Base-by-base conservation (phyloP, 2,797 vertebrate genomes). In the Gastrophryne carolinensis region DNA sequence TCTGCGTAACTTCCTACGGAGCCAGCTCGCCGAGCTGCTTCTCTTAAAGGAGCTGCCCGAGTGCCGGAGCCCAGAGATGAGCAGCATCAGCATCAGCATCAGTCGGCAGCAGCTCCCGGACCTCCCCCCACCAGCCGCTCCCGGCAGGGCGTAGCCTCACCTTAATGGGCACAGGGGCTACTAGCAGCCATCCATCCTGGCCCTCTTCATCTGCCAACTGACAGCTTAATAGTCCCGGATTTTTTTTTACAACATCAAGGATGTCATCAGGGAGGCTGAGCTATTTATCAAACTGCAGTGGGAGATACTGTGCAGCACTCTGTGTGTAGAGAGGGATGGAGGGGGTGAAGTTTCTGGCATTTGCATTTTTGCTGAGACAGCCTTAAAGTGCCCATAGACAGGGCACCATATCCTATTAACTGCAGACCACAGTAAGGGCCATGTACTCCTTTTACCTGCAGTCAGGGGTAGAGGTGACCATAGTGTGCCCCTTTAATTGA, bases 1-100 rank as follows among this genome's bases (percentile, higher is more conserved):
- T 89, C 92, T 90, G 92, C 91, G 94, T 91, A 92, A 93, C 92
- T 93, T 94, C 92, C 89, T 89, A 87, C 87, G 87, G 83, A 87
- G 87, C 90, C 78, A 80, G 81, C 83, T 80, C 87, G 83, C 85
- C 84, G 87, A 79, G 85, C 86, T 86, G 89, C 90, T 35, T 39
- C 12, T 15, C 37, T 92, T 91, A 91, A 92, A 92, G 90, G 90
- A 84, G 88, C 88, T 87, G 87, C 19, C n/a, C 4, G 2, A 49
- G 30, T 17, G 23, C 23, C 80, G 61, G 79, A 61, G 15, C 68
- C 71, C 62, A 62, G 80, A 72, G 62, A n/a, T n/a, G 61, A 65
- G 61, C 77, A 6, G 72, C 29, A n/a, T 15, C 41, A n/a, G 30
- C 53, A 23, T 60, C 27, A 60, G 73, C 54, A 61, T 54, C 63